phyloP scores from a whole-genome alignment of 2,888 invertebrate species.

The Polylopha cassiicola region DNA sequence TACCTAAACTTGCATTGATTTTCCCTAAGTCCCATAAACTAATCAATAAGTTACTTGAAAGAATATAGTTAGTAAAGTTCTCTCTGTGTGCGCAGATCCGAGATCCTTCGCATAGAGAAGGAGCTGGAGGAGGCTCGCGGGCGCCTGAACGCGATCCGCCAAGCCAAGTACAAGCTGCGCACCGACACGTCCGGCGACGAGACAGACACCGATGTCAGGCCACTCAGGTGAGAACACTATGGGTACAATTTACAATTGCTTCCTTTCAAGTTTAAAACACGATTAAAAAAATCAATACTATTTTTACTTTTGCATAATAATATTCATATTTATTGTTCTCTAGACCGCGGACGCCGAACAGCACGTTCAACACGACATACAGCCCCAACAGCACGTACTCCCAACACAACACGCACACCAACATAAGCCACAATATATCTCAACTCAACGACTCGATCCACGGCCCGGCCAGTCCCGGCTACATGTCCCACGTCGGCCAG shows the following conservation, averaged over 20 bases:
- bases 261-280: not conserved
- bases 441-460: slow-evolving; percentile 53
- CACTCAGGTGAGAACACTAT: slow-evolving; percentile 38
- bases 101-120: slow-evolving; percentile 95
- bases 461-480: slow-evolving; percentile 34
- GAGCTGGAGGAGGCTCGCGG: slow-evolving; percentile 95
- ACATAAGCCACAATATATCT: slow-evolving; percentile 40
- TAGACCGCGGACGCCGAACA: slow-evolving; percentile 61
- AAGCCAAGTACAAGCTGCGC: slow-evolving; percentile 91
- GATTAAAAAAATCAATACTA: not conserved
- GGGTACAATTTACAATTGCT: not conserved
- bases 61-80: no score
- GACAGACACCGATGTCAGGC: slow-evolving; percentile 76
- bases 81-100: slow-evolving; percentile 71
- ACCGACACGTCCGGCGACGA: slow-evolving; percentile 81
- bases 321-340: no score
- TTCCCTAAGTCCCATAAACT: no score
- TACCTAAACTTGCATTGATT: no score
- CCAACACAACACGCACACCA: slow-evolving; percentile 40
- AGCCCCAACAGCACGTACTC: slow-evolving; percentile 64
- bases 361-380: slow-evolving; percentile 70
- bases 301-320: no score
- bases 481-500: slow-evolving; percentile 15
- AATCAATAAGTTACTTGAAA: no score
- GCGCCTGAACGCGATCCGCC: slow-evolving; percentile 92